Base-by-base conservation (phyloP, 53 echinoderm and acorn worm species). In the Antedon mediterranea region DNA sequence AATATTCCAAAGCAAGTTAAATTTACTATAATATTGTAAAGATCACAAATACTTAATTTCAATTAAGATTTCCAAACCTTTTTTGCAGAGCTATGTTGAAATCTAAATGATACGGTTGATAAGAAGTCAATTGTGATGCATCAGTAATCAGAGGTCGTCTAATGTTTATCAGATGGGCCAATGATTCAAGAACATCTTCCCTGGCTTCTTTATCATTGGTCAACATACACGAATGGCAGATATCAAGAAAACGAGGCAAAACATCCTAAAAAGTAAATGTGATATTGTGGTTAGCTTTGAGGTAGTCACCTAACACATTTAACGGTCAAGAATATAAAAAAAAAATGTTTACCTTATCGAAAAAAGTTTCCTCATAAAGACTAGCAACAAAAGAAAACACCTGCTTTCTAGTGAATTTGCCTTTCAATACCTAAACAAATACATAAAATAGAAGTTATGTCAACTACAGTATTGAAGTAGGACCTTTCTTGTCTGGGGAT, bases 261-360 rank as follows among this genome's bases (percentile, higher is more conserved):
- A 91, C 79, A 84, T 89, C 88, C 91, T 91, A 77, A n/a, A 71
- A 29, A 30, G 29, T 37, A 37, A 6, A 37, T 37, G 4, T 37
- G 37, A 6, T 37, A 6, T 37, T 6, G 4, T 6, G 11, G 11
- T 6, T 37, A 37, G 37, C 37, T 37, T 11, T 4, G 37, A 37
- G 37, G 4, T 37, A 37, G n/a, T n/a, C n/a, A n/a, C n/a, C n/a
- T n/a, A n/a, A n/a, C n/a, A n/a, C 30, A 43, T 43, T 27, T 78
- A 14, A 32, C 13, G n/a, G 13, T 20, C 71, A 4, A 11, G 4
- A 13, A 5, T 31, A 86, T 86, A 29, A 31, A 92, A n/a, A n/a
- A n/a, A n/a, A n/a, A n/a, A n/a, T n/a, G n/a, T n/a, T 37, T 37
- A 37, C 93, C 87, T 87, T 80, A 81, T 93, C 93, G 89, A 93